Base-by-base conservation (phyloP, 1,140 invertebrate genomes). In the Daktulosphaira vitifoliae region DNA sequence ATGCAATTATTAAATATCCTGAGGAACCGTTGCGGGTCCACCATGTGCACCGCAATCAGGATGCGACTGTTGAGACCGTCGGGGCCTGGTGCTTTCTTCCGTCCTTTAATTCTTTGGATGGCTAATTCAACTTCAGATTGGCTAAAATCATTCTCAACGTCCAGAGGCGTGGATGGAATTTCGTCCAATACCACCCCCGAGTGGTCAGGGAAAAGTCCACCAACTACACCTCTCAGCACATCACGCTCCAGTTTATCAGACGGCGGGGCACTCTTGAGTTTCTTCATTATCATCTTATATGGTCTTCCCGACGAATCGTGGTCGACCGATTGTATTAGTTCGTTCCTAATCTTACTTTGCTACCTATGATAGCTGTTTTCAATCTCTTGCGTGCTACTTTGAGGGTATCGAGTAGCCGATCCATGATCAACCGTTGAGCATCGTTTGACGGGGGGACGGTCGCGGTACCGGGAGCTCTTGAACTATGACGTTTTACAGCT, bases 21-120 rank as follows among this genome's bases (percentile, higher is more conserved):
- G 2, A 22, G 20, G 0, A 48, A 15, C 2, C 1, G 0, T 0
- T 3, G 3, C 0, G 46, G 46, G 0, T 11, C 8, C 2, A 0
- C 2, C 9, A 6, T 23, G 20, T 48, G 46, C 8, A 25, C 2
- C 1, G 8, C 46, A 8, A 2, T 0, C 3, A 23, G 8, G 2
- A 48, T 48, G 3, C 2, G 3, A 2, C 2, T 15, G 9, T 9
- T 3, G 0, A 48, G 22, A 3, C 22, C 22, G 15, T 48, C 46
- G 1, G 46, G 46, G 4, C 46, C 46, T 1, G 46, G 46, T 0
- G 46, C 46, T 13, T 9, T 48, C 0, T 48, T 48, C 22, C 46
- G 11, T 9, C 22, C 1, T 2, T 15, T 13, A 5, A n/a, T 1
- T 1, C 20, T 7, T 23, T 5, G 9, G 20, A n/a, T n/a, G n/a